A percentile compares a stretch with the other conserved stretches of the same genome.
Conservation (phyloP, 2,113 vertebrate genomes). For the Nannospalax galili region DNA sequence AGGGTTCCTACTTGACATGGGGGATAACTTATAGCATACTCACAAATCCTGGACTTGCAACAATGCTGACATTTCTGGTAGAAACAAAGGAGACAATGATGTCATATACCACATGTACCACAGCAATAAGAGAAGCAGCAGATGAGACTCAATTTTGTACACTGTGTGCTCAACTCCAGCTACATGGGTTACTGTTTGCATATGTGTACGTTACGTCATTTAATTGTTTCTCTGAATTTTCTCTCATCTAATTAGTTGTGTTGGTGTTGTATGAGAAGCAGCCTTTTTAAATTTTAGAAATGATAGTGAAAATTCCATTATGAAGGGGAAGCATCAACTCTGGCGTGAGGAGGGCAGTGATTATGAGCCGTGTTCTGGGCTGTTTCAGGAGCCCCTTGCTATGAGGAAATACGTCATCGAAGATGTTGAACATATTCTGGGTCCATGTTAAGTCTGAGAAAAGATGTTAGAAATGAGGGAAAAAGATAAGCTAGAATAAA, state of each 20-base stretch:
- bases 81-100: conserved; percentile 15
- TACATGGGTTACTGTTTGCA: not conserved
- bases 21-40: not conserved
- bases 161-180: not conserved
- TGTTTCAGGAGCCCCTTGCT: not conserved
- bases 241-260: not conserved
- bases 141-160: not conserved
- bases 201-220: not conserved
- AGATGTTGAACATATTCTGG: not conserved
- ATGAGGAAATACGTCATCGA: not conserved
- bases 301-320: not conserved
- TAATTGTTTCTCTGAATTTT: not conserved
- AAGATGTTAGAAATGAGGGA: not conserved
- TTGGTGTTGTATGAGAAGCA: not conserved
- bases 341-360: not conserved
- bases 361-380: not conserved
- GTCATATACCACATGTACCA: not conserved
- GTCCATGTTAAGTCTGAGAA: not conserved
- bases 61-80: not conserved
- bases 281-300: not conserved
- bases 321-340: not conserved
- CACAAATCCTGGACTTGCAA: not conserved
- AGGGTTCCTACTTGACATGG: not conserved
- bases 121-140: not conserved
- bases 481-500: not conserved